These are phyloP conservation scores for Monopis laevigella DNA, from an alignment of 2,888 invertebrate species.

Conservation along the genomic window DNA sequence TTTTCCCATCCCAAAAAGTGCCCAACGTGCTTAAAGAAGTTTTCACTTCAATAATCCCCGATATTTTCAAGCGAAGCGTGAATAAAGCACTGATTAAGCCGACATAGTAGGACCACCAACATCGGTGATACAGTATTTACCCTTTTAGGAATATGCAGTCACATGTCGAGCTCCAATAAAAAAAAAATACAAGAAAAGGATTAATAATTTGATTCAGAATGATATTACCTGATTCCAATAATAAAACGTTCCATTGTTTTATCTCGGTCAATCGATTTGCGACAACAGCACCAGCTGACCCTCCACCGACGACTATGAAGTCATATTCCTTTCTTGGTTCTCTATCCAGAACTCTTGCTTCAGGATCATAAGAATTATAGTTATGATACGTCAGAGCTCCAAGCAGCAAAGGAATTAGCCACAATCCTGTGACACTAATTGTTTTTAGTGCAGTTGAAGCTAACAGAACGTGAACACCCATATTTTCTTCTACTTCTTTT, in stretches of 20 bases:
- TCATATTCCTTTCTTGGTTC: conserved; percentile 81
- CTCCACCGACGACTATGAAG: conserved; percentile 85
- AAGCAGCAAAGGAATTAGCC: conserved; percentile 84
- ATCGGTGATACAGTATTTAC: no score
- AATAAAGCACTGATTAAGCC: no score
- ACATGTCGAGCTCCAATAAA: no score
- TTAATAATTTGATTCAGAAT: background rate
- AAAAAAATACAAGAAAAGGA: no score
- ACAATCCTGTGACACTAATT: conserved; percentile 80
- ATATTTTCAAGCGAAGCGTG: no score
- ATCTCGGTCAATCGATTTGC: conserved; percentile 84
- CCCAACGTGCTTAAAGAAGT: no score
- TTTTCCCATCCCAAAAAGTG: no score
- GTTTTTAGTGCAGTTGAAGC: conserved; percentile 83
- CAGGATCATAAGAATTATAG: conserved; percentile 84
- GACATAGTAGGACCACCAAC: no score
- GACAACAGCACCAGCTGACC: conserved; percentile 90
- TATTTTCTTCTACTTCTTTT: conserved; percentile 31
- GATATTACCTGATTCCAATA: conserved; percentile 75
- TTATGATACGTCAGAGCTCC: conserved; percentile 84
- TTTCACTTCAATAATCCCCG: no score
- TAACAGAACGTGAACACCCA: conserved; percentile 79
- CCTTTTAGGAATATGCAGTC: no score
- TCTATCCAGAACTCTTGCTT: conserved; percentile 77
- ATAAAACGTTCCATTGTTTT: conserved; percentile 77